Evolutionary conservation across 2,888 invertebrate genomes (phyloP), one percentile per base, ranked within the genome.

Genomic region (Bhutanitis thaidina): DNA sequence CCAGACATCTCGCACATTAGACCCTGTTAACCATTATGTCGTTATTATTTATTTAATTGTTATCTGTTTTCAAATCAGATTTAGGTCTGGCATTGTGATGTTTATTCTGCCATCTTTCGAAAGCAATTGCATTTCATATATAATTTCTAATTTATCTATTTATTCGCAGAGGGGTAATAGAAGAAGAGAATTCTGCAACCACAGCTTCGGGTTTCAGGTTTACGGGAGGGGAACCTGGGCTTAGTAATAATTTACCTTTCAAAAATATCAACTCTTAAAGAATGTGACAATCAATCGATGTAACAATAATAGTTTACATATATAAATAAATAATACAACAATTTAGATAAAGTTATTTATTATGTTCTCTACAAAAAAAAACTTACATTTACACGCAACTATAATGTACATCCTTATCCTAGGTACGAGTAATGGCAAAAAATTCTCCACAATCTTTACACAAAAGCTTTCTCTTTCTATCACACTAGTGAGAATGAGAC

Each of bases 371-470:
- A 80, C 72, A 74, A 68, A 80, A 68, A 80, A 74, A 84, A 81
- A 71, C 87, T 88, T 89, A 89, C 69, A 82, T 74, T 75, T 76
- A 85, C 62, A 81, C 79, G 80, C 79, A 86, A 78, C 80, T 87
- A 86, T 78, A 85, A 87, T 87, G 81, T 87, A 89, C 88, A 89
- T 70, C 70, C 88, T 89, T 88, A 89, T 65, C 62, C 88, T 88
- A 89, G 74, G 80, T 85, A 88, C 81, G 79, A 82, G 64, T 84
- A 87, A 88, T 89, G 89, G 89, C 89, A 89, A 86, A 80, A 80
- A 77, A 76, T 74, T 79, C 74, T 81, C 77, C 71, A 74, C 74
- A 68, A 64, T 68, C 65, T 72, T 69, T 69, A 72, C 69, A 75
- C 67, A 71, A 69, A 62, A 60, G 52, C 47, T 65, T 60, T 63